Base-by-base conservation (phyloP, 1,140 invertebrate species). In the Platyscapa corneri region DNA sequence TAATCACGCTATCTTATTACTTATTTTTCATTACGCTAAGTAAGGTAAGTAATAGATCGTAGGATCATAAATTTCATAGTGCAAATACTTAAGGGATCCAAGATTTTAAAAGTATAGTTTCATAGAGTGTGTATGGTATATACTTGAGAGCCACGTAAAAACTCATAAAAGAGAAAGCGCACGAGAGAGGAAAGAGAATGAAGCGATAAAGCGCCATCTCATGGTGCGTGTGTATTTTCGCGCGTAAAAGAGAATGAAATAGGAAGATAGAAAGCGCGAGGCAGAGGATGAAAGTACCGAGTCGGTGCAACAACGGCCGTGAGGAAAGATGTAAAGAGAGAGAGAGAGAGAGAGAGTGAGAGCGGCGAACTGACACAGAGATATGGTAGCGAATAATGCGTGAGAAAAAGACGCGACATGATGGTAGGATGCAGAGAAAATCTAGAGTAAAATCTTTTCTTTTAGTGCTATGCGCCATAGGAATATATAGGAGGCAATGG, bases 401-500 rank as follows among this genome's bases (percentile, higher is more conserved):
- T 0, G 39, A 75, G 70, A n/a, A 42, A 82, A 42, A 23, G 32
- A 78, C 7, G 39, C 32, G 34, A 74, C 49, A 30, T 74, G 46
- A 82, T 74, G 49, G 67, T 39, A 60, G 67, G 70, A 74, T 76
- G 74, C 74, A 37, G 56, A 75, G 72, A 18, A 70, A 83, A 76
- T 75, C 82, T 76, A 76, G 82, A 83, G 82, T 83, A 72, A 76
- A 72, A 83, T 83, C 82, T 83, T 83, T 83, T 83, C 82, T 76
- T 83, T 83, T 83, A 75, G 32, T 76, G 27, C 32, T 23, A 23
- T 10, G 56, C 46, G 32, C 60, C 10, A 32, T 64, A 42, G 12
- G 39, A 27, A 34, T 46, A 49, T 67, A 65, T 14, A 65, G 78
- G 60, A 65, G 30, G 39, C 78, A 80, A 46, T 67, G 78, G 67